Evolutionary conservation across 1,140 invertebrate species (phyloP), one percentile per base, ranked within the genome.

Genomic region (Diplogasteroides magnus): DNA sequence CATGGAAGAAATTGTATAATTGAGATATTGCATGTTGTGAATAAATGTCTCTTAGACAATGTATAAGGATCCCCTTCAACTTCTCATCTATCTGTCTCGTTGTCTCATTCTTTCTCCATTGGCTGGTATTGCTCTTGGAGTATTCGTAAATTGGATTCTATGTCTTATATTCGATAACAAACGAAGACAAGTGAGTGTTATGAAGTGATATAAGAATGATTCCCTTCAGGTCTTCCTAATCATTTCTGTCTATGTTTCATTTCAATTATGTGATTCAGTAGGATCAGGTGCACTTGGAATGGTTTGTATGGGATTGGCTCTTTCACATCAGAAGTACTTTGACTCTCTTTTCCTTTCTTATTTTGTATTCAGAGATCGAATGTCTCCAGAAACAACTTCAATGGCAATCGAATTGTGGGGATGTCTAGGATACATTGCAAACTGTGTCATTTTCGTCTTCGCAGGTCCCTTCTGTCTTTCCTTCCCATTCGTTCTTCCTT

Each of bases 361-460:
- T 48, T 48, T 48, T 6, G 19, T 48, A 6, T 48, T 48, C 28
- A 60, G 59, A 29, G 64, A 65, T 14, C n/a, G 13, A 19, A 28
- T 69, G 29, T 11, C n/a, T 13, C 64, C 68, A 13, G 61, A 62
- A 2, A 69, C 68, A 3, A 6, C 13, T 13, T 29, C 69, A 32
- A 23, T 25, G 26, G 31, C 31, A 23, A 64, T 69, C 14, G 23
- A 69, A 25, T n/a, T 66, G 3, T 69, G 68, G 68, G 6, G 37
- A 61, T 26, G 27, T 13, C 61, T 66, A 3, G 68, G 66, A 27
- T 69, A 69, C 68, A 68, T 28, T 31, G 65, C 66, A 3, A 69
- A 69, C 68, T 27, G 29, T 29, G 37, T 69, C 66, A 69, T 69
- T 61, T 69, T 69, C 68, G 64, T 69, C 25, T 55, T 69, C 25